phyloP scores from a whole-genome alignment of 2,888 invertebrate species.

The Ethmia dodecea region DNA sequence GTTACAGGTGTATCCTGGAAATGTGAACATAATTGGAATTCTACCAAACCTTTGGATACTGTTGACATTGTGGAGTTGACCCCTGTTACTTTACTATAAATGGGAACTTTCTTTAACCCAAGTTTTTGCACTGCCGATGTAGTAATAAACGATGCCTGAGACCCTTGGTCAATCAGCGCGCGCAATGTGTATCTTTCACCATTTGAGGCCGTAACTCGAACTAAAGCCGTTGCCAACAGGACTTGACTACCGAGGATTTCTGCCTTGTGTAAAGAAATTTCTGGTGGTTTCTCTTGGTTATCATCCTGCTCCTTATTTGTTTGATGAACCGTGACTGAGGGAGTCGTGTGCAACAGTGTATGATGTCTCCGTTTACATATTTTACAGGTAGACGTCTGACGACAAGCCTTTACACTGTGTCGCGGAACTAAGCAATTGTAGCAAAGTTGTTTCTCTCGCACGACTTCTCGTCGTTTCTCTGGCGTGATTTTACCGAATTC shows the following conservation, averaged over 20 bases:
- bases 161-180: slow-evolving; percentile 17
- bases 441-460: slow-evolving; percentile 5
- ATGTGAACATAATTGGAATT: slow-evolving; percentile 5
- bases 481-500: background rate
- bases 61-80: slow-evolving; percentile 4
- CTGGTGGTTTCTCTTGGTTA: background rate
- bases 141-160: slow-evolving; percentile 19
- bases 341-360: slow-evolving; percentile 3
- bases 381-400: background rate
- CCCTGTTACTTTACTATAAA: slow-evolving; percentile 7
- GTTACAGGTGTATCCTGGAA: background rate
- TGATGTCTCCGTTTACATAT: slow-evolving; percentile 9
- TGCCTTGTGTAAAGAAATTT: background rate
- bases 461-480: slow-evolving; percentile 8
- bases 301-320: background rate
- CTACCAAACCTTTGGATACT: slow-evolving; percentile 6
- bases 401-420: slow-evolving; percentile 12
- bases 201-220: background rate
- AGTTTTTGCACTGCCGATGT: slow-evolving; percentile 18
- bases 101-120: slow-evolving; percentile 9
- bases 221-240: background rate
- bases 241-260: background rate
- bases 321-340: background rate
- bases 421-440: slow-evolving; percentile 14
- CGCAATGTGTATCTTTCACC: slow-evolving; percentile 9